phyloP scores from a whole-genome alignment of 2,113 vertebrate genomes.

The Odobenus rosmarus region DNA sequence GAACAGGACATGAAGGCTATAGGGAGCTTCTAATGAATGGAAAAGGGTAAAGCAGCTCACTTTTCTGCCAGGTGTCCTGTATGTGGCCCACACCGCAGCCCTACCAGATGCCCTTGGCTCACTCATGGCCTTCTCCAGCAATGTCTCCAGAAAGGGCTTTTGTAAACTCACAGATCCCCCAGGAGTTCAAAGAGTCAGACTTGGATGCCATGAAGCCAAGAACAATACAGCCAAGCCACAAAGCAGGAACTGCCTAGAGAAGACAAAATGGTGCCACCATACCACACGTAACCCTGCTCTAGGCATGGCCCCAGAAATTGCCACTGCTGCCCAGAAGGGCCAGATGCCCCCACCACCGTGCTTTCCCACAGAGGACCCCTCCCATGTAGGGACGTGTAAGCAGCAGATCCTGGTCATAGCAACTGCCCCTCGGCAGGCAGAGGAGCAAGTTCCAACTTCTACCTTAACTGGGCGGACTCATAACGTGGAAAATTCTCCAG shows the following conservation, averaged over 20 bases:
- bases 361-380: not conserved
- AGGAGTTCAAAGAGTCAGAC: not conserved
- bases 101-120: not conserved
- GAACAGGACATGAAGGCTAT: not conserved
- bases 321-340: not conserved
- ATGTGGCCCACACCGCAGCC: not conserved
- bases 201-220: not conserved
- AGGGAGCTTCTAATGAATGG: not conserved
- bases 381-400: not conserved
- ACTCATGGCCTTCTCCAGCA: not conserved
- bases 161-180: not conserved
- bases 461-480: not conserved
- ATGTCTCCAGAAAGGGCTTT: not conserved
- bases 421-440: not conserved
- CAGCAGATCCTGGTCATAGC: not conserved
- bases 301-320: too few species aligned
- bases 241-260: not conserved
- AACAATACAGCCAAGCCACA: not conserved
- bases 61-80: not conserved
- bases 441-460: not conserved
- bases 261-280: not conserved
- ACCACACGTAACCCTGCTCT: too few species aligned
- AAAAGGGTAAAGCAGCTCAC: not conserved
- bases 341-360: not conserved
- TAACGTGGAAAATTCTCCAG: not conserved